Base-by-base conservation (phyloP, 2,888 invertebrate genomes). In the Neocrepidodera transversa region DNA sequence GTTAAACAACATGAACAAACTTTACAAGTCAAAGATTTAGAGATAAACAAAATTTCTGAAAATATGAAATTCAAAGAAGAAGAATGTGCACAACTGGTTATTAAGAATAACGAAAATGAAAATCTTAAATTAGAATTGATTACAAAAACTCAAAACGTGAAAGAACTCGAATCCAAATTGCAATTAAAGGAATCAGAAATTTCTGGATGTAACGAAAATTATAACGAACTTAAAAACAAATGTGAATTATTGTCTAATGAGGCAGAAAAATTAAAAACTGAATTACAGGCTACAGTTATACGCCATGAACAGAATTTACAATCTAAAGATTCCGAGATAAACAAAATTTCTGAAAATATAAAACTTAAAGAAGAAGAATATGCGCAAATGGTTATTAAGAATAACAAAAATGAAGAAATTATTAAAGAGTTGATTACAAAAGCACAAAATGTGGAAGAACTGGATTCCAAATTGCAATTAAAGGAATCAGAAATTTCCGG, bases 401-500 rank as follows among this genome's bases (percentile, higher is more conserved):
- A n/a, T n/a, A n/a, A n/a, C 1, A 70, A 76, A 23, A 69, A 78
- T 8, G 78, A 80, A 43, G 71, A 76, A 53, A 62, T 64, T 1
- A 56, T 57, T 14, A 42, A 20, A 2, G 32, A 53, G 4, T 32
- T 43, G 6, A 14, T n/a, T 20, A 11, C n/a, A 10, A 35, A 43
- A 56, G 20, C 5, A 13, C 23, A 28, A 35, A 11, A 45, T 23
- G 43, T 51, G 13, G 68, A 71, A 58, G 83, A 86, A 66, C 79
- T 83, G 7, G 20, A 49, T 6, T 2, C 75, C 57, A 54, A 68
- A 42, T 38, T 66, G 30, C 66, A 70, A 10, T 73, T 79, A 60
- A 70, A 80, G 11, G 72, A 74, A 40, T 68, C 71, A 56, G 83
- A 86, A 67, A 80, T 82, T 14, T 79, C 82, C 65, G 78, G 82